Conservation (phyloP, 1,140 invertebrate species). For the Cyclargus thomasi region DNA sequence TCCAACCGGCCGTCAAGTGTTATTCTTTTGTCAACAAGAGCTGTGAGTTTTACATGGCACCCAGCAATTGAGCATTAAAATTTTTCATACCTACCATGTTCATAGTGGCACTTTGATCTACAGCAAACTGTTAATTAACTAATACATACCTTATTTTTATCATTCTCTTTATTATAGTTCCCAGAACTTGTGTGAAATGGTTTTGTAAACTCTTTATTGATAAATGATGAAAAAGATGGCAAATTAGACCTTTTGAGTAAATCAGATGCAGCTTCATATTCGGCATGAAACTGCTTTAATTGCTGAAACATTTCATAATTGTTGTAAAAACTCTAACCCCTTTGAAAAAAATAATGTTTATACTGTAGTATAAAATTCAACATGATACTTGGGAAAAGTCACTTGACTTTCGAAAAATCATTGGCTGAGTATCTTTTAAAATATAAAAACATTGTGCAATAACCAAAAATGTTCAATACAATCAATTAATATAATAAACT, state of each 20-base stretch:
- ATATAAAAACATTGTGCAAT: constrained; percentile 31
- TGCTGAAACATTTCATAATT: constrained; percentile 36
- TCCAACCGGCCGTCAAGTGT: too few species aligned
- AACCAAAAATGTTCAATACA: constrained; percentile 18
- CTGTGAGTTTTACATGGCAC: too few species aligned
- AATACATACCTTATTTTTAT: constrained; percentile 46
- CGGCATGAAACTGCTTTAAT: constrained; percentile 45
- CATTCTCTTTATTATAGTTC: constrained; percentile 34
- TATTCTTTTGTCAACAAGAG: too few species aligned
- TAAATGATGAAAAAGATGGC: constrained; percentile 34
- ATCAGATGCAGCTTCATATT: constrained; percentile 51
- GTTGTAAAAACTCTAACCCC: neutral
- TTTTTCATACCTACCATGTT: too few species aligned
- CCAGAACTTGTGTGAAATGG: constrained; percentile 42
- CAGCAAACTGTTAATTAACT: too few species aligned
- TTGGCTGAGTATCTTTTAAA: constrained; percentile 13
- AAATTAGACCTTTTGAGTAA: constrained; percentile 54
- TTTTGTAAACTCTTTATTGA: constrained; percentile 26
- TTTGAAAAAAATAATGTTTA: constrained; percentile 5
- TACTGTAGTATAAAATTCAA: too few species aligned
- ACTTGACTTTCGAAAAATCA: too few species aligned
- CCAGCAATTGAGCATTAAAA: too few species aligned
- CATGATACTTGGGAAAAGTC: too few species aligned
- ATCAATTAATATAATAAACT: constrained; percentile 34
- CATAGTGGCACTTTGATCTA: too few species aligned